A percentile compares a stretch with the other conserved stretches of the same genome.
phyloP scores from a whole-genome alignment of 2,113 vertebrate species.

The Mesitornis unicolor region DNA sequence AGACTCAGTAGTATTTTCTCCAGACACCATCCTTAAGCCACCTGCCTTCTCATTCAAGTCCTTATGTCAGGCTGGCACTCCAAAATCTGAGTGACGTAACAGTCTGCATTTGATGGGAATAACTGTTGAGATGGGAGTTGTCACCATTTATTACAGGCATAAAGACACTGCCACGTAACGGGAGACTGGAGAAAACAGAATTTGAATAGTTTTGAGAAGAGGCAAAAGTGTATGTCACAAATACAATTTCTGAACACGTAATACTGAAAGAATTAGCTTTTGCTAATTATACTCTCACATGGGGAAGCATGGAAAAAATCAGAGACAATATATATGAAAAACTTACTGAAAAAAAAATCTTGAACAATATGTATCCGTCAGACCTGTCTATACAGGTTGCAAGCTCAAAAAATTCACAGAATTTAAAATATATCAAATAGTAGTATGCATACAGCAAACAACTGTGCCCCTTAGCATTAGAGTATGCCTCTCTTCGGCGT shows the following conservation, averaged over 20 bases:
- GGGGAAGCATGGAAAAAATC: neutral
- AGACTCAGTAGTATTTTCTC: neutral
- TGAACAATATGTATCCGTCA: neutral
- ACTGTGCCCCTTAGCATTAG: neutral
- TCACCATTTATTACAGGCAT: neutral
- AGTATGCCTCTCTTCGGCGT: neutral
- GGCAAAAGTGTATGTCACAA: neutral
- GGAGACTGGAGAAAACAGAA: neutral
- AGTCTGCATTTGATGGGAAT: slow-evolving; percentile 6
- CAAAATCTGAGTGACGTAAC: neutral
- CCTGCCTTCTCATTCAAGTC: slow-evolving; percentile 18
- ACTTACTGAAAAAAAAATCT: neutral
- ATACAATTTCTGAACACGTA: neutral
- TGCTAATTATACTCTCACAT: neutral
- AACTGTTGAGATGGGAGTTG: slow-evolving; percentile 1
- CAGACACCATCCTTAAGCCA: neutral
- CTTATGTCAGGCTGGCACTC: neutral
- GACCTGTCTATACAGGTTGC: neutral
- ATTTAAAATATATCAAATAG: neutral
- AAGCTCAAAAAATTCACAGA: neutral
- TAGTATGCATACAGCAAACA: neutral
- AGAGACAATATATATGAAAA: neutral
- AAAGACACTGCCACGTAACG: neutral
- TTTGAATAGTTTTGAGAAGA: neutral
- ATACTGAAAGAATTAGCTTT: neutral